A percentile compares a stretch with the other conserved stretches of the same genome.
These are phyloP conservation scores for Linurgus olivaceus DNA, from an alignment of 2,797 vertebrate genomes.

Conservation along the genomic window DNA sequence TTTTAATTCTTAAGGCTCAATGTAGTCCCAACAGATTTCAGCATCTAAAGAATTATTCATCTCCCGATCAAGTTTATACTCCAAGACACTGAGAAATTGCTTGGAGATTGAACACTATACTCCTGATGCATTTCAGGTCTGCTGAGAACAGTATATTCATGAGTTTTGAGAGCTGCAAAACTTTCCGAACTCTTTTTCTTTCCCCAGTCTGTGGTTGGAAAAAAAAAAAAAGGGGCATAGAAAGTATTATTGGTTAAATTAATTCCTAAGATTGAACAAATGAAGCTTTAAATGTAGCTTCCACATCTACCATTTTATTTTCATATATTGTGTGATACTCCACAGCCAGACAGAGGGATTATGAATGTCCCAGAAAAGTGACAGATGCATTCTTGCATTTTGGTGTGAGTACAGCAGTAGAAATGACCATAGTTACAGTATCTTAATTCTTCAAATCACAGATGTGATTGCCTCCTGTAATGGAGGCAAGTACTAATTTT, in stretches of 20 bases:
- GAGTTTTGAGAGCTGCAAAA: slow-evolving; percentile 1
- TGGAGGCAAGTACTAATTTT: not conserved
- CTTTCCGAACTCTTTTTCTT: not conserved
- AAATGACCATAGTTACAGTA: not conserved
- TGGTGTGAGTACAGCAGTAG: not conserved
- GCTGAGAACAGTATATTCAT: not conserved
- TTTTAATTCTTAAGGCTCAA: slow-evolving; percentile 62
- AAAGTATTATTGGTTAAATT: not conserved
- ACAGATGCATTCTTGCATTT: not conserved
- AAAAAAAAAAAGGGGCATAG: too few species aligned
- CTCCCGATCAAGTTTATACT: slow-evolving; percentile 1
- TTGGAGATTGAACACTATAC: slow-evolving; percentile 26
- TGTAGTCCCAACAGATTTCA: slow-evolving; percentile 34
- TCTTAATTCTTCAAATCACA: not conserved
- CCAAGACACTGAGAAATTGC: slow-evolving; percentile 21
- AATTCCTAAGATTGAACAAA: not conserved
- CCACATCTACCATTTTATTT: not conserved
- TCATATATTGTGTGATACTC: not conserved
- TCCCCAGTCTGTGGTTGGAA: fast-evolving
- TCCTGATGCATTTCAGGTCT: not conserved
- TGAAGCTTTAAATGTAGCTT: not conserved
- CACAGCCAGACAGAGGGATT: not conserved
- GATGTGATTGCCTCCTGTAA: not conserved
- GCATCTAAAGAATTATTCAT: slow-evolving; percentile 54
- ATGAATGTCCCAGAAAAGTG: not conserved